Percentiles rank a stretch among this genome's conserved stretches.
phyloP scores from a whole-genome alignment of 2,113 vertebrate species.

The Fregetta grallaria region DNA sequence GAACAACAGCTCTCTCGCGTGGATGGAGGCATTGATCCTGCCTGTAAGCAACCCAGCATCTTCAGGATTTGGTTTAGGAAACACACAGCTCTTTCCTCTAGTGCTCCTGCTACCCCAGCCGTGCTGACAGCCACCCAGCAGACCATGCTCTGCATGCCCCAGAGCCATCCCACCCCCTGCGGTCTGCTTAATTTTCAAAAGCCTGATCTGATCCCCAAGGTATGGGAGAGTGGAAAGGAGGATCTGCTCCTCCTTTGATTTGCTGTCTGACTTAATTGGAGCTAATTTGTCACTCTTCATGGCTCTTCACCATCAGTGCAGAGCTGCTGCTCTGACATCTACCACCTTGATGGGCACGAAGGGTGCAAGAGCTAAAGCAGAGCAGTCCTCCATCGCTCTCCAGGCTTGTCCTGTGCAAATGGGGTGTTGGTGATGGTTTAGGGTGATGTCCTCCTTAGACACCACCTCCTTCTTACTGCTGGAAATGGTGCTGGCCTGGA shows the following conservation, averaged over 20 bases:
- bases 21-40: background rate
- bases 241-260: background rate
- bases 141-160: too few species aligned
- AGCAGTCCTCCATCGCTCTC: rapidly evolving
- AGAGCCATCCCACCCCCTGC: background rate
- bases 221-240: background rate
- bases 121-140: background rate
- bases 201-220: background rate
- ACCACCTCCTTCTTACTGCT: background rate
- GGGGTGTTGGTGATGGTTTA: background rate
- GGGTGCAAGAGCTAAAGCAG: background rate
- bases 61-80: background rate
- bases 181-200: background rate
- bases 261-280: background rate
- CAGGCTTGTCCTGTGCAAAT: background rate
- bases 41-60: background rate
- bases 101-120: background rate
- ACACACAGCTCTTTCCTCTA: background rate
- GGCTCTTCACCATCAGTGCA: background rate
- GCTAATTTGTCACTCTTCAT: background rate
- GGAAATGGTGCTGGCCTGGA: background rate
- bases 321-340: background rate
- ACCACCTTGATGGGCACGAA: rapidly evolving
- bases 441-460: background rate
- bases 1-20: rapidly evolving